These are phyloP conservation scores for Micromesistius poutassou DNA, from an alignment of 2,797 vertebrate genomes.

Conservation along the genomic window DNA sequence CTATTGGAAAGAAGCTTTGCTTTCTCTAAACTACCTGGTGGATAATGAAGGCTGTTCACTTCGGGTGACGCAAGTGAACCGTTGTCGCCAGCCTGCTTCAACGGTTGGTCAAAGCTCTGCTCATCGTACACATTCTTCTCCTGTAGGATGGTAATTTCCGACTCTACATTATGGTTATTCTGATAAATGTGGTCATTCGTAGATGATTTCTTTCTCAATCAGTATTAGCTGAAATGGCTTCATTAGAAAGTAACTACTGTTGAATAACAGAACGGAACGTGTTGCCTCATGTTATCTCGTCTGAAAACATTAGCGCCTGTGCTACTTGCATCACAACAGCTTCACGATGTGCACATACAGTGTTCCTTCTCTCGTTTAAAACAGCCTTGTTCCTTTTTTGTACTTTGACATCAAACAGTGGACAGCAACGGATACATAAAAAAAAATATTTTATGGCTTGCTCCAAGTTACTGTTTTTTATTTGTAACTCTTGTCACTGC, in stretches of 20 bases:
- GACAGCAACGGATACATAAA: background rate
- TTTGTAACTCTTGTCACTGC: conserved; percentile 42
- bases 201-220: conserved; percentile 31
- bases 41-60: background rate
- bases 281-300: background rate
- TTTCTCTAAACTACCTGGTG: conserved; percentile 7
- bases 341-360: background rate
- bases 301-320: background rate
- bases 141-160: conserved; percentile 10
- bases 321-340: background rate
- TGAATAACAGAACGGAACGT: conserved; percentile 17
- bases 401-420: background rate
- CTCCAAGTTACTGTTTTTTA: conserved; percentile 25
- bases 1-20: conserved; percentile 22
- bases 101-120: conserved; percentile 14
- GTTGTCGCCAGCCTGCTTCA: conserved; percentile 16
- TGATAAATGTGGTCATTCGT: conserved; percentile 21
- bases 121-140: background rate
- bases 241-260: conserved; percentile 24
- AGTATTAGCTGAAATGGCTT: conserved; percentile 40
- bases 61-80: background rate
- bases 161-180: background rate
- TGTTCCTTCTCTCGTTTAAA: background rate
- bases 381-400: background rate
- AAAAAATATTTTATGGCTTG: conserved; percentile 21